Evolutionary conservation across 2,113 vertebrate genomes (phyloP).

Genomic region (Gallinago jamesoni): DNA sequence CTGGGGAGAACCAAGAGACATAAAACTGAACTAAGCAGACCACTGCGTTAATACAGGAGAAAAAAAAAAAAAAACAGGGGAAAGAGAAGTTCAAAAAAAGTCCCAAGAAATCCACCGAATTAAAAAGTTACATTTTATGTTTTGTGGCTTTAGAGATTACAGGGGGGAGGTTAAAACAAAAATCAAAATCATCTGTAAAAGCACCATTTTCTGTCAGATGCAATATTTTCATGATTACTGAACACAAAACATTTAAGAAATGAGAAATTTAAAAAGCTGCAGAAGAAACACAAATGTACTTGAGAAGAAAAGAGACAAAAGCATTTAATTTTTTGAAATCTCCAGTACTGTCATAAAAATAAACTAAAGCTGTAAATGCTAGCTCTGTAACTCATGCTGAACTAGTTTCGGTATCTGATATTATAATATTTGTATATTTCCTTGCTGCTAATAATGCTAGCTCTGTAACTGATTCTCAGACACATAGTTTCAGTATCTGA

Average conservation of each 20-base stretch:
- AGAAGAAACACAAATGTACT: not conserved
- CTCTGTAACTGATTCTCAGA: not conserved
- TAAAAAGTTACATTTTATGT: not conserved
- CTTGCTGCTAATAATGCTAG: not conserved
- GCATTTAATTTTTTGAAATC: not conserved
- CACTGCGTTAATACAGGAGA: not conserved
- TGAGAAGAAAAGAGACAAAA: not conserved
- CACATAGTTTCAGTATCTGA: not conserved
- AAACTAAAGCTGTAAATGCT: not conserved
- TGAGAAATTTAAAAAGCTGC: not conserved
- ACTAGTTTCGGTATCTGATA: not conserved
- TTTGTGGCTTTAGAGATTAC: not conserved
- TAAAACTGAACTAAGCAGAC: not conserved
- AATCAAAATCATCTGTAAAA: constrained; percentile 6
- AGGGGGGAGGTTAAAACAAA: not conserved
- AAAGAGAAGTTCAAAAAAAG: not conserved
- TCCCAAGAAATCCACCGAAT: not conserved
- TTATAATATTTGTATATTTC: not conserved
- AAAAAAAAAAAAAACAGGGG: no score
- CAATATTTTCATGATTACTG: not conserved
- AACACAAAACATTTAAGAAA: constrained; percentile 3
- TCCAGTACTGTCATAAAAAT: not conserved
- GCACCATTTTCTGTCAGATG: not conserved
- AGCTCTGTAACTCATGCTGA: not conserved
- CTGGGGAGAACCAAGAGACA: not conserved